Evolutionary conservation across 1,140 invertebrate species (phyloP).

Genomic region (Drosophila teissieri): DNA sequence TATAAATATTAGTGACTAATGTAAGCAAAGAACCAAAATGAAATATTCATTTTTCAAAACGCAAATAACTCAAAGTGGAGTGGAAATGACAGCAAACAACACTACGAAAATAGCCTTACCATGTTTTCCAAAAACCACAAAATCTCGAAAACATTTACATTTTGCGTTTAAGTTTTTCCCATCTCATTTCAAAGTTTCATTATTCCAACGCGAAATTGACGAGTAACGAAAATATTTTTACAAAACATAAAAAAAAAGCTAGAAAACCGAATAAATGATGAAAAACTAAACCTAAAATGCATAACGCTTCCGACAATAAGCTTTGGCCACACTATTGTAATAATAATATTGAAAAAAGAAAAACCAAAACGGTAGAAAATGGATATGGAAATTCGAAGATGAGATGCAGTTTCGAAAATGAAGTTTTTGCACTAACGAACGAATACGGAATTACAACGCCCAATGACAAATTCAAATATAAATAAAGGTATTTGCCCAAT

Average conservation of each 20-base stretch:
- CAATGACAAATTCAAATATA: slow-evolving; percentile 6
- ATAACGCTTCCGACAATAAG: slow-evolving; percentile 82
- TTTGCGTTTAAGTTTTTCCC: slow-evolving; percentile 19
- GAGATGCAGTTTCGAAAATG: slow-evolving; percentile 1
- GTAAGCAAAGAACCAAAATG: slow-evolving; percentile 70
- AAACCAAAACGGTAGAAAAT: slow-evolving; percentile 23
- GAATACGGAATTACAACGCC: slow-evolving; percentile 28
- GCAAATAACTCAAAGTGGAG: slow-evolving; percentile 15
- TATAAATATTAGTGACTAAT: slow-evolving; percentile 61
- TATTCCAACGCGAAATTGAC: slow-evolving; percentile 14
- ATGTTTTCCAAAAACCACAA: slow-evolving; percentile 38
- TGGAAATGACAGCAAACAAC: slow-evolving; percentile 13
- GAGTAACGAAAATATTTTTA: slow-evolving; percentile 40
- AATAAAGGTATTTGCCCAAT: slow-evolving; percentile 46
- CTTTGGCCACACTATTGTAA: slow-evolving; percentile 74
- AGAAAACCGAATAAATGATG: slow-evolving; percentile 31
- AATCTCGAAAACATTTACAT: slow-evolving; percentile 13
- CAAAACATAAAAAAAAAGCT: slow-evolving; percentile 28
- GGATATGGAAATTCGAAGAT: slow-evolving; percentile 7
- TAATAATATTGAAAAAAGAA: slow-evolving; percentile 22
- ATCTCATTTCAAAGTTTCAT: slow-evolving; percentile 11
- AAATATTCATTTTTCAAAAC: slow-evolving; percentile 53
- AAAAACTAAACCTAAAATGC: slow-evolving; percentile 61
- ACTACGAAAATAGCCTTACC: slow-evolving; percentile 10
- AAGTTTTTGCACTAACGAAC: slow-evolving; percentile 61